Percentiles rank a stretch among this genome's conserved stretches.
Evolutionary conservation across 2,888 invertebrate genomes (phyloP).

Genomic region (Thymelicus sylvestris): DNA sequence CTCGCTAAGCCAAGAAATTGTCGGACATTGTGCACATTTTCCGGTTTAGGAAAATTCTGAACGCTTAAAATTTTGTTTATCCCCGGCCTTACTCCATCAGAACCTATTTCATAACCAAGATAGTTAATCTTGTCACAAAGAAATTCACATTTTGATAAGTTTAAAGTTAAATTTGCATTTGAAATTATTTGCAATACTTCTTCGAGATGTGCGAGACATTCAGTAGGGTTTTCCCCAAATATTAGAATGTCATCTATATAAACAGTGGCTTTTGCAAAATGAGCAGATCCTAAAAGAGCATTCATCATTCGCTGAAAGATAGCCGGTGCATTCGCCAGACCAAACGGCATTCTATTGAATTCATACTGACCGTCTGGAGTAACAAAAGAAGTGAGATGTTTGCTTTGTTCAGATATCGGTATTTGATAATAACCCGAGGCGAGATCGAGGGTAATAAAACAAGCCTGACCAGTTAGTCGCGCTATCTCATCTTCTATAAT

Average conservation of each 20-base stretch:
- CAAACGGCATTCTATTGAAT: too few relatives aligned
- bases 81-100: not conserved
- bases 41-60: not conserved
- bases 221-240: constrained; percentile 1
- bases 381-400: too few relatives aligned
- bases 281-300: too few relatives aligned
- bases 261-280: not conserved
- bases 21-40: not conserved
- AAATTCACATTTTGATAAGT: constrained; percentile 35
- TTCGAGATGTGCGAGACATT: constrained; percentile 26
- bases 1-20: not conserved
- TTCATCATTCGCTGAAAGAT: too few relatives aligned
- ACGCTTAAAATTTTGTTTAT: not conserved
- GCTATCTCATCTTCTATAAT: constrained; percentile 45
- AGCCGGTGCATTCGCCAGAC: too few relatives aligned
- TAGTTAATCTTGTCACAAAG: constrained; percentile 21
- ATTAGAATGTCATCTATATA: constrained; percentile 12
- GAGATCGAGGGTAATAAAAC: constrained; percentile 40
- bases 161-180: constrained; percentile 24
- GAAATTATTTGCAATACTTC: constrained; percentile 31
- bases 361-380: too few relatives aligned
- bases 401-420: constrained; percentile 34
- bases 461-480: constrained; percentile 39
- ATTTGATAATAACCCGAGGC: constrained; percentile 44
- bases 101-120: constrained; percentile 15